Evolutionary conservation across 1,140 invertebrate genomes (phyloP).

Genomic region (Hylaeus volcanicus): DNA sequence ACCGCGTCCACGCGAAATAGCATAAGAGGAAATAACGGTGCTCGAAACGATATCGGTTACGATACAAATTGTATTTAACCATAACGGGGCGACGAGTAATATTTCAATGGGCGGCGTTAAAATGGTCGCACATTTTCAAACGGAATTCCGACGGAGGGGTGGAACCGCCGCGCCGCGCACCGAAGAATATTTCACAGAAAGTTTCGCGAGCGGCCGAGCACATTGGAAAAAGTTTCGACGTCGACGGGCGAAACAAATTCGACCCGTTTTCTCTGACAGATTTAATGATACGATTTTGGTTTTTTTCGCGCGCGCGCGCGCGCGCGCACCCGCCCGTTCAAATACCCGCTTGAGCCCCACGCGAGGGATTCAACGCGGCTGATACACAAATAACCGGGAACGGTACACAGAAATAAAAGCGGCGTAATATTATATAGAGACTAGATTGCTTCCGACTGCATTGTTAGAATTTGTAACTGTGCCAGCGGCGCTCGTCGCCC

Average conservation of each 20-base stretch:
- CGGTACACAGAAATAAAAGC: neutral
- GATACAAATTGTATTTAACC: too few relatives aligned
- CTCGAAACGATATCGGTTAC: too few relatives aligned
- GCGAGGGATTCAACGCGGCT: neutral
- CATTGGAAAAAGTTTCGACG: neutral
- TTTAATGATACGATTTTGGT: neutral
- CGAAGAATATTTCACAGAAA: neutral
- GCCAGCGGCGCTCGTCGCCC: slow-evolving; percentile 4
- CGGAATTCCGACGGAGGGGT: too few relatives aligned
- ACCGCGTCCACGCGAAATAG: too few relatives aligned
- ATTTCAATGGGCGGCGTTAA: too few relatives aligned
- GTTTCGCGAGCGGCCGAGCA: neutral
- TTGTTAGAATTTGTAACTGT: slow-evolving; percentile 17
- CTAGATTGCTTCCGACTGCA: slow-evolving; percentile 16
- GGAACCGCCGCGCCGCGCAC: too few relatives aligned
- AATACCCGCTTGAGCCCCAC: too few relatives aligned
- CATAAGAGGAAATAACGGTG: too few relatives aligned
- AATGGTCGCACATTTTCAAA: too few relatives aligned
- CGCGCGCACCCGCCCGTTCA: neutral
- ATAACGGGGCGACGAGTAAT: too few relatives aligned
- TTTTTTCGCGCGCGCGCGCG: neutral
- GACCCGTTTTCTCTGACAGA: neutral
- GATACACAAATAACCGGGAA: neutral
- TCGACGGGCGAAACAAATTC: neutral
- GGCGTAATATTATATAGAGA: slow-evolving; percentile 16